A percentile compares a stretch with the other conserved stretches of the same genome.
Evolutionary conservation across 2,113 vertebrate species (phyloP).

Genomic region (Periophthalmodon schlosseri): DNA sequence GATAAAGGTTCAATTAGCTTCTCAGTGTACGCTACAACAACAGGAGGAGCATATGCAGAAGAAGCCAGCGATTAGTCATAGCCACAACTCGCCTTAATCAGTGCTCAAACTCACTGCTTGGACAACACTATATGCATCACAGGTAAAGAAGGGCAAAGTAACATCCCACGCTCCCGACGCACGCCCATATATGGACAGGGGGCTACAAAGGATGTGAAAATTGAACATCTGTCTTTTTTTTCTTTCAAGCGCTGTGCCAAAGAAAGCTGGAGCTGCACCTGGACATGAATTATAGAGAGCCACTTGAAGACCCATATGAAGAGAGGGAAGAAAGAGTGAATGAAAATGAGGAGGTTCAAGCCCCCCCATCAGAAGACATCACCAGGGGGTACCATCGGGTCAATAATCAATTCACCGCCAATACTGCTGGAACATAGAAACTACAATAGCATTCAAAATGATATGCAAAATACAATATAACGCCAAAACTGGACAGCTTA

Average conservation of each 20-base stretch:
- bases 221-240: conserved; percentile 65
- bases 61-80: conserved; percentile 34
- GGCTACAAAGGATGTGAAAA: conserved; percentile 64
- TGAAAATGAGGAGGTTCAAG: conserved; percentile 52
- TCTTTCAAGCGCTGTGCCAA: conserved; percentile 62
- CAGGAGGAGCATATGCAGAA: conserved; percentile 15
- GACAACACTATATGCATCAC: conserved; percentile 30
- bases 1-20: conserved; percentile 4
- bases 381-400: conserved; percentile 32
- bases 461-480: conserved; percentile 29
- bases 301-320: conserved; percentile 50
- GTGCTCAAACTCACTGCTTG: conserved; percentile 22
- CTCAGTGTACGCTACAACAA: conserved; percentile 1
- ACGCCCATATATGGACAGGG: conserved; percentile 39
- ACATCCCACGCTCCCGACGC: background rate
- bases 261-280: conserved; percentile 68
- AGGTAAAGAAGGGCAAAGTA: conserved; percentile 38
- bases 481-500: conserved; percentile 29
- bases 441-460: conserved; percentile 10
- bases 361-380: conserved; percentile 55
- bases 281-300: conserved; percentile 73
- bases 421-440: conserved; percentile 28
- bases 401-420: conserved; percentile 48
- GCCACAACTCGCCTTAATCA: conserved; percentile 43
- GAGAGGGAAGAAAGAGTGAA: conserved; percentile 50